Evolutionary conservation across 2,797 vertebrate species (phyloP), one percentile per base, ranked within the genome.

Genomic region (Sebastes cheni): DNA sequence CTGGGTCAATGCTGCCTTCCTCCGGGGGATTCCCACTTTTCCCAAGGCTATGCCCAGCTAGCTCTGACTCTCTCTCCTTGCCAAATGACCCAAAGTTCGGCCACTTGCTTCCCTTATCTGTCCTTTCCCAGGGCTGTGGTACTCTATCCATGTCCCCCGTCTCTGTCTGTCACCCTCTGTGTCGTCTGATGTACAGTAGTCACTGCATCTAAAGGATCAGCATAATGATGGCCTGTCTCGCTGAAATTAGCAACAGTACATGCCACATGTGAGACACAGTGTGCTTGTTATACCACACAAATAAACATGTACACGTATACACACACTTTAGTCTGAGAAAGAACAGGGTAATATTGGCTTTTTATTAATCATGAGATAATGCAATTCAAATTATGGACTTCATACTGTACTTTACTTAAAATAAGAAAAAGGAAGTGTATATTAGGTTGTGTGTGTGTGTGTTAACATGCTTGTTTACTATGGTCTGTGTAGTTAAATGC

Each of bases 11-110:
- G 86, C 79, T 90, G 89, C 88, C 89, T 90, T 90, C 69, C 92
- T 92, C 92, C 72, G 59, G 91, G 93, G 92, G 89, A 92, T 92
- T 93, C 77, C 79, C 70, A 80, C 75, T 88, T 91, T 95, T 96
- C 95, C 93, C 95, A 95, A 92, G 93, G 91, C 93, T 91, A 83
- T 94, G 92, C 94, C 94, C 91, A 91, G 89, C 90, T 87, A 83
- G 75, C 85, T 77, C 80, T 70, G 68, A 82, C 85, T 87, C 80
- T 76, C 75, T 36, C 71, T 86, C 71, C 67, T 62, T 88, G 89
- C 94, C 91, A 91, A 93, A 91, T 93, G 92, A 94, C 93, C 90
- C 82, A 39, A 83, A 91, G 92, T 94, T 93, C 86, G 89, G 80
- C 88, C 90, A 91, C 87, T 92, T 65, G 88, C 90, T 89, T 92